Percentiles rank a stretch among this genome's conserved stretches.
These are phyloP conservation scores for Apodemus agrarius DNA, from an alignment of 2,797 vertebrate genomes.

Conservation along the genomic window DNA sequence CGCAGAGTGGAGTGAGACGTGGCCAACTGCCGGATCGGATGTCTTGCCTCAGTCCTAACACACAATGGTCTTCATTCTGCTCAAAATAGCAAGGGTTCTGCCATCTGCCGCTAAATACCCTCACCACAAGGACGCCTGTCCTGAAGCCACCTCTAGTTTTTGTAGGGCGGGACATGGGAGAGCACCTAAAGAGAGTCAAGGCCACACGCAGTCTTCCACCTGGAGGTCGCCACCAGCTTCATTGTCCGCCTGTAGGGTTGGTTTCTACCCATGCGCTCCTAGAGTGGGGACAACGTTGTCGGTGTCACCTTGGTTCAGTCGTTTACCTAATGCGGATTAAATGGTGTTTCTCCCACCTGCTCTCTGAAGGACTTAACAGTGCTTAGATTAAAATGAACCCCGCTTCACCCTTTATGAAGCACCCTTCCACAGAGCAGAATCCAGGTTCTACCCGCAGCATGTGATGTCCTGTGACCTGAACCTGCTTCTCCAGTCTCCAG, in stretches of 20 bases:
- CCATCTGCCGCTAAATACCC: background rate
- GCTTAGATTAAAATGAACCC: background rate
- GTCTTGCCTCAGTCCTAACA: background rate
- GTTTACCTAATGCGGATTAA: background rate
- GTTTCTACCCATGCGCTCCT: background rate
- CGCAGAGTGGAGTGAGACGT: background rate
- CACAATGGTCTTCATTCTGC: background rate
- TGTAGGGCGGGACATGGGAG: background rate
- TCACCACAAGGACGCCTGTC: background rate
- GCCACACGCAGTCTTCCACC: background rate
- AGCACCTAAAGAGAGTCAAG: background rate
- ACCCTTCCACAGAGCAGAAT: background rate
- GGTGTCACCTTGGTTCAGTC: background rate
- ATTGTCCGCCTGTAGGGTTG: background rate
- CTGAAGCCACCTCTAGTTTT: constrained; percentile 11
- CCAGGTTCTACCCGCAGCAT: background rate
- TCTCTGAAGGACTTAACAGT: background rate
- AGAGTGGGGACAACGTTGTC: background rate
- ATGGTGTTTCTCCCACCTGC: background rate
- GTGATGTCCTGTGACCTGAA: fast-evolving
- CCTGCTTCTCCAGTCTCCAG: background rate
- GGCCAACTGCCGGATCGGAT: background rate
- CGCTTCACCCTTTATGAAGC: background rate
- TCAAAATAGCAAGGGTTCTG: background rate
- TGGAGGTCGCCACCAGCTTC: background rate